Evolutionary conservation across 2,113 vertebrate genomes (phyloP), one percentile per base, ranked within the genome.

Genomic region (Promerops cafer): DNA sequence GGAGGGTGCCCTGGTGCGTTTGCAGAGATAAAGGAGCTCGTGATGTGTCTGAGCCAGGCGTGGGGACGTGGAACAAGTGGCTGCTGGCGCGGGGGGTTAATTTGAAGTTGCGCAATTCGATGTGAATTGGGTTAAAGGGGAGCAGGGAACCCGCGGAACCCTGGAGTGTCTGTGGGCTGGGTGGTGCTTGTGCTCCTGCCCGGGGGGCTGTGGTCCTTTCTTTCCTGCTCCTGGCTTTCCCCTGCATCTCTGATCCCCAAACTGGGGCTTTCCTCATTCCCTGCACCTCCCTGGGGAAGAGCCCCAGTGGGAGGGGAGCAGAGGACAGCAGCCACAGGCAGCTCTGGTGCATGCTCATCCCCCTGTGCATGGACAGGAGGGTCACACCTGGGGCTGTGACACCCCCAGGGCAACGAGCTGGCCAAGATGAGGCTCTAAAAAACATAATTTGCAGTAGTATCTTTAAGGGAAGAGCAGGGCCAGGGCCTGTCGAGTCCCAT

Each of bases 131-230:
- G 45, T 61, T 77, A 52, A 65, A 74, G 50, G 42, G 69, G 31
- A 84, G 8, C 40, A 40, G 50, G 50, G 50, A 66, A 85, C 27
- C 7, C 28, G 14, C 2, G 0, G 4, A 26, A 60, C 31, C n/a
- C 15, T 65, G 85, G 40, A 24, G 35, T 7, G 20, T 28, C 28
- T 63, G 31, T 9, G 60, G 50, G n/a, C 30, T 53, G 72, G 14
- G 5, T 52, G 82, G 9, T 64, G 83, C 26, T 24, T 8, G 8
- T 47, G 65, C 24, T 93, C 17, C 66, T 8, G 2, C 2, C 0
- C 0, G 0, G 30, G 26, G 60, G 21, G 49, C 28, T 87, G 31
- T 52, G 44, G 7, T 18, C 28, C 9, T 1, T 27, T 45, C 45
- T 79, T 47, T 61, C 4, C 1, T 56, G 37, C 17, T 86, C 23